Base-by-base conservation (phyloP, 2,888 invertebrate genomes). In the Eurois occulta region DNA sequence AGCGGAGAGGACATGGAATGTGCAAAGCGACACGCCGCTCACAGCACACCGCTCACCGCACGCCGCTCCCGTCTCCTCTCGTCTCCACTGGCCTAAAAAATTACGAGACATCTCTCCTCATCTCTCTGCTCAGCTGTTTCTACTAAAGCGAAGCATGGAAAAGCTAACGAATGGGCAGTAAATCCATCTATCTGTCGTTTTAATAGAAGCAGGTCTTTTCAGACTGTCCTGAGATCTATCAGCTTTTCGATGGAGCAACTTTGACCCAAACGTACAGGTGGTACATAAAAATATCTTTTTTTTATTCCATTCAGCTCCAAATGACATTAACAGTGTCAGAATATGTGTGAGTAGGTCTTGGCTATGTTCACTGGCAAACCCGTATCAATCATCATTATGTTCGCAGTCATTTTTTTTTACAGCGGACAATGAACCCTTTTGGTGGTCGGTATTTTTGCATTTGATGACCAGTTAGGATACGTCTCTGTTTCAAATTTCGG, bases 351-450 rank as follows among this genome's bases (percentile, higher is more conserved):
- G 28, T 6, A 28, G 38, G 46, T 46, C 21, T 43, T 48, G 32
- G 21, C 43, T 48, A 58, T 65, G 16, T 60, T 55, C 77, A 68
- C 11, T 35, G 24, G 32, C 13, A 10, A 35, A 83, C 75, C 78
- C 75, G 10, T 43, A 72, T 83, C 82, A 83, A 72, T 83, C 82
- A 83, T 83, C 69, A 75, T 83, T 83, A 83, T 60, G 52, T 60
- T 60, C 32, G 2, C 32, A 60, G 60, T 32, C 13, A 60, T 60
- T 32, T 32, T 32, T 58, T 58, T 41, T 62, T 55, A 75, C 43
- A 32, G 58, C 28, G 60, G 41, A 43, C 16, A 71, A 32, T 48
- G 46, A 71, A 67, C 52, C 66, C 38, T 69, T 43, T 67, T 18
- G 24, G 6, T 55, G 41, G 7, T n/a, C 11, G 24, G 32, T 64